Percentiles rank a stretch among this genome's conserved stretches.
Evolutionary conservation across 2,113 vertebrate species (phyloP).

Genomic region (Candoia aspera): DNA sequence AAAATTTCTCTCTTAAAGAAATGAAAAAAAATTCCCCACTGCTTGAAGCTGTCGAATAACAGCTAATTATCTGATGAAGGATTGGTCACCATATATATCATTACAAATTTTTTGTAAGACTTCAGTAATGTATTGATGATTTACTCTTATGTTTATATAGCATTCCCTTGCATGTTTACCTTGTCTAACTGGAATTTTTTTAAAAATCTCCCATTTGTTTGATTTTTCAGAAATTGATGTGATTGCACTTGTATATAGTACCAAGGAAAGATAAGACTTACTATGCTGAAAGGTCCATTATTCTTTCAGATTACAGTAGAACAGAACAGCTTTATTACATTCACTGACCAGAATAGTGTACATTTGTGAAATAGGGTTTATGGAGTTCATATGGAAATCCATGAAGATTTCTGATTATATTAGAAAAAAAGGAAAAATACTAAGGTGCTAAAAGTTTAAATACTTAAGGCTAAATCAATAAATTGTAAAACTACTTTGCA

Average conservation of each 20-base stretch:
- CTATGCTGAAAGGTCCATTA: too few relatives aligned
- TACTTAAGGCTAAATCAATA: not conserved
- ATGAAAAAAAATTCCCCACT: accelerated
- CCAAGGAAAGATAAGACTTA: too few relatives aligned
- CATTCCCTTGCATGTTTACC: too few relatives aligned
- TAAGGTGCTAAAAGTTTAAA: not conserved
- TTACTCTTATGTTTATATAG: too few relatives aligned
- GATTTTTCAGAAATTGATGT: too few relatives aligned
- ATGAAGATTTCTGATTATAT: not conserved
- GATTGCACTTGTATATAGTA: too few relatives aligned
- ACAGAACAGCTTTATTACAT: too few relatives aligned
- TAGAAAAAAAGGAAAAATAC: not conserved
- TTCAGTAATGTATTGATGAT: not conserved
- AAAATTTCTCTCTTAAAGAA: not conserved
- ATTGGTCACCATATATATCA: not conserved
- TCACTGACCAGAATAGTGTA: too few relatives aligned
- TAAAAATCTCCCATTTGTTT: too few relatives aligned
- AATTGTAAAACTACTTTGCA: not conserved
- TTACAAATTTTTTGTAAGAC: not conserved
- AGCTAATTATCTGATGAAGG: not conserved
- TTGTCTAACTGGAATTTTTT: too few relatives aligned
- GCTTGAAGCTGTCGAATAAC: not conserved
- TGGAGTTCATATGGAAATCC: not conserved
- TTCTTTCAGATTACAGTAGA: too few relatives aligned
- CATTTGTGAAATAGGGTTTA: too few relatives aligned